phyloP scores from a whole-genome alignment of 2,113 vertebrate species.

The Oceanites oceanicus region DNA sequence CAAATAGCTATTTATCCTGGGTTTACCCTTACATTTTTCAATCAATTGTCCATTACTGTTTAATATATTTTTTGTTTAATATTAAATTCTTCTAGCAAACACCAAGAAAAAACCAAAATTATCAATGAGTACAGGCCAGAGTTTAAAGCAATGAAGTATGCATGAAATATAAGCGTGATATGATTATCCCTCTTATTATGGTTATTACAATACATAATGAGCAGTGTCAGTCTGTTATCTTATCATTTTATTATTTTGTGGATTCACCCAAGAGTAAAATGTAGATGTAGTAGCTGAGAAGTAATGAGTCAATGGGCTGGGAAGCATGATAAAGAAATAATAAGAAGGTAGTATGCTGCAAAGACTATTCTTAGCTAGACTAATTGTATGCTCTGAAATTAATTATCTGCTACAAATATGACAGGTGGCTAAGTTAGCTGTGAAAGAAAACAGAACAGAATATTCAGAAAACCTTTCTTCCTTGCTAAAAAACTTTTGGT shows the following conservation, averaged over 20 bases:
- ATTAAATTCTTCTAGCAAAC: slow-evolving; percentile 15
- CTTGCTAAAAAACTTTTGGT: slow-evolving; percentile 4
- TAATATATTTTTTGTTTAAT: slow-evolving; percentile 19
- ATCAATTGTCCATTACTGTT: neutral
- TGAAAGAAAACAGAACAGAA: slow-evolving; percentile 44
- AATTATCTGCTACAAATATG: slow-evolving; percentile 50
- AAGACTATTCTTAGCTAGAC: slow-evolving; percentile 37
- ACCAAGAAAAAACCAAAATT: neutral
- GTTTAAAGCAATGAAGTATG: slow-evolving; percentile 44
- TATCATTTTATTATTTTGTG: slow-evolving; percentile 65
- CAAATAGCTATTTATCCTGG: neutral
- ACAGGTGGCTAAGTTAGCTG: slow-evolving; percentile 43
- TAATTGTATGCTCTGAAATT: slow-evolving; percentile 51
- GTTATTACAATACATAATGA: slow-evolving; percentile 71
- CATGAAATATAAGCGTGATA: slow-evolving; percentile 38
- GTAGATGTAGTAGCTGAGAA: slow-evolving; percentile 68
- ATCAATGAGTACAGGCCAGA: slow-evolving; percentile 18
- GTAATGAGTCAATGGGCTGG: slow-evolving; percentile 62
- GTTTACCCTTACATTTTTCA: slow-evolving; percentile 41
- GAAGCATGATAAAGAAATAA: slow-evolving; percentile 64
- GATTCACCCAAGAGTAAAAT: slow-evolving; percentile 71
- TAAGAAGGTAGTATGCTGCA: slow-evolving; percentile 43
- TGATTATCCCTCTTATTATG: slow-evolving; percentile 56
- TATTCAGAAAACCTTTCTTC: neutral
- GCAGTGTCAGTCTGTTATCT: slow-evolving; percentile 63